These are phyloP conservation scores for Cyclina sinensis DNA, from an alignment of 1,140 invertebrate species.

Conservation along the genomic window DNA sequence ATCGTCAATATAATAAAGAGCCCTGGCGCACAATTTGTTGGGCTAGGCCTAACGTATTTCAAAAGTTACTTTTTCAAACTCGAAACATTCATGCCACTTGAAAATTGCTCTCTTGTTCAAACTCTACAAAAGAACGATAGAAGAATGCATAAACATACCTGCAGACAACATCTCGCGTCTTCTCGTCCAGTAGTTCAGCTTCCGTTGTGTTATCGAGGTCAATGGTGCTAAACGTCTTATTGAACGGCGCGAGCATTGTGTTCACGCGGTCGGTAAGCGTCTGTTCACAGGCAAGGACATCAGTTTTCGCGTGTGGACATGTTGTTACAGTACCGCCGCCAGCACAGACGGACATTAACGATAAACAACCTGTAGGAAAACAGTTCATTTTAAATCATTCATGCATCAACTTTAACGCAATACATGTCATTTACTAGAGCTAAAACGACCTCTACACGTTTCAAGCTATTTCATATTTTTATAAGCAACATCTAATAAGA, in stretches of 20 bases:
- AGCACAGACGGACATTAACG: background rate
- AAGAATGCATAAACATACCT: slow-evolving; percentile 27
- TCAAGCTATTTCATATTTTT: background rate
- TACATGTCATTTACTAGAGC: no score
- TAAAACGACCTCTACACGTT: no score
- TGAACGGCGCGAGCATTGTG: background rate
- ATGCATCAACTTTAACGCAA: no score
- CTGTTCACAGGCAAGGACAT: background rate
- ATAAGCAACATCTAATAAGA: background rate
- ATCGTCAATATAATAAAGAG: no score
- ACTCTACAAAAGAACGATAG: no score
- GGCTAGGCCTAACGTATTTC: no score
- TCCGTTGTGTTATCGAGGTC: background rate
- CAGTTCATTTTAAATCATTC: background rate
- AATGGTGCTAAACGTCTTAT: background rate
- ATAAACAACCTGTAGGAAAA: background rate
- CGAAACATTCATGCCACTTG: no score
- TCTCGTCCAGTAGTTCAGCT: background rate
- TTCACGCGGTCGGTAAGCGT: background rate
- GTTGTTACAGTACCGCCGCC: background rate
- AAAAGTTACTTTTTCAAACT: no score
- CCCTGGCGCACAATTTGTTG: no score
- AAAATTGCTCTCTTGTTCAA: no score
- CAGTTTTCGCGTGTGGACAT: background rate
- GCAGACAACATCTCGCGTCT: slow-evolving; percentile 12